Evolutionary conservation across 2,888 invertebrate species (phyloP).

Genomic region (Tinea trinotella): DNA sequence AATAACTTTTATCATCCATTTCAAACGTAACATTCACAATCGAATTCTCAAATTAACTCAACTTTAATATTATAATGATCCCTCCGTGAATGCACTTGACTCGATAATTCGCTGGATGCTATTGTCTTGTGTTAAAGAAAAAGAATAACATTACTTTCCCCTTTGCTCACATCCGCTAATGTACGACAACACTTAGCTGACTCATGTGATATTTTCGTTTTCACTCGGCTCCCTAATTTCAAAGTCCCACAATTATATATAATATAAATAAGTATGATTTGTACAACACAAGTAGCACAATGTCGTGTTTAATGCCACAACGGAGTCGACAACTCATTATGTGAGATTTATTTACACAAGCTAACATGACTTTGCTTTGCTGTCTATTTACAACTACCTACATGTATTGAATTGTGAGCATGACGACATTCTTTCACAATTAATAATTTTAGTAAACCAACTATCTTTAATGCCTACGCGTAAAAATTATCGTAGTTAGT

Average conservation of each 20-base stretch:
- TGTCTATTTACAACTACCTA: no score
- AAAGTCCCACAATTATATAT: slow-evolving; percentile 22
- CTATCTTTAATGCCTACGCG: no score
- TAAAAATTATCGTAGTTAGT: no score
- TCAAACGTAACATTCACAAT: slow-evolving; percentile 43
- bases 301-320: background rate
- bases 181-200: slow-evolving; percentile 54
- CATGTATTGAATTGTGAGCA: no score
- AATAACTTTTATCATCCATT: slow-evolving; percentile 54
- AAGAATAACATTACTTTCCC: slow-evolving; percentile 63
- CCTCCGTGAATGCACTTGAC: slow-evolving; percentile 28
- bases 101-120: slow-evolving; percentile 34
- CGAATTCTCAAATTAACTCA: slow-evolving; percentile 35
- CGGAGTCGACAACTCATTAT: background rate
- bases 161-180: slow-evolving; percentile 63
- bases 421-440: no score
- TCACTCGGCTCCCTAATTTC: slow-evolving; percentile 38
- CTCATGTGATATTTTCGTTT: slow-evolving; percentile 62
- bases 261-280: no score
- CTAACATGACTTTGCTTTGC: background rate
- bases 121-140: slow-evolving; percentile 44
- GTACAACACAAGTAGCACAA: background rate
- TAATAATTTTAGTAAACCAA: no score
- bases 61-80: slow-evolving; percentile 35
- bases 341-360: background rate